phyloP scores from a whole-genome alignment of 2,888 invertebrate genomes.

The Lochmaea crataegi region DNA sequence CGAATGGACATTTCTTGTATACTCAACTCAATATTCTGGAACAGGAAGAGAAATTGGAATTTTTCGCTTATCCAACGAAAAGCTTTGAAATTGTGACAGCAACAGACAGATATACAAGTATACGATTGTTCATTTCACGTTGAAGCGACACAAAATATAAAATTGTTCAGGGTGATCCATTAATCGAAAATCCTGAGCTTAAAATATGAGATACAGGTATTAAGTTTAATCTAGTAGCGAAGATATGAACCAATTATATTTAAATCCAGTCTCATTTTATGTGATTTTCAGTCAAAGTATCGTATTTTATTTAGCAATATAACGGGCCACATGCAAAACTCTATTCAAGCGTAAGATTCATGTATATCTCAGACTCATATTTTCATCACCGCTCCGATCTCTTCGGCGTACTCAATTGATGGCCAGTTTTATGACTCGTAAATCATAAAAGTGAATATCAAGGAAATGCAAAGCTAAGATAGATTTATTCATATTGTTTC shows the following conservation, averaged over 20 bases:
- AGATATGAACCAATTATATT: neutral
- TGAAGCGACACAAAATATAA: neutral
- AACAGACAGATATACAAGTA: neutral
- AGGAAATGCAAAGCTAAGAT: constrained; percentile 23
- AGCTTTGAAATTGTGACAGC: constrained; percentile 1
- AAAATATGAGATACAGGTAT: too few species aligned
- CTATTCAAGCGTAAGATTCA: neutral
- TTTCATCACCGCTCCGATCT: constrained; percentile 5
- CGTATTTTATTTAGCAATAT: neutral
- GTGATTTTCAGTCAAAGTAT: neutral
- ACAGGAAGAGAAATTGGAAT: constrained; percentile 9
- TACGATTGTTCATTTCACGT: neutral
- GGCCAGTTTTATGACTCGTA: constrained; percentile 24
- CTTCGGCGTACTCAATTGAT: constrained; percentile 15
- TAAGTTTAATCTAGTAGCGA: too few species aligned
- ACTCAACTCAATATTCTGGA: constrained; percentile 2
- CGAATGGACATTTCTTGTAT: constrained; percentile 16
- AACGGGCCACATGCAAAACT: neutral
- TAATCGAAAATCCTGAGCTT: too few species aligned
- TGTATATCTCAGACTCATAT: constrained; percentile 15
- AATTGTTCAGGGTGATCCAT: neutral
- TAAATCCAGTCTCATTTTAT: neutral
- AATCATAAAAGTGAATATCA: constrained; percentile 29
- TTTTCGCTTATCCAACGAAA: constrained; percentile 9
- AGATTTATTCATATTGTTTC: constrained; percentile 29